phyloP scores from a whole-genome alignment of 2,888 invertebrate species.

The Dichetophora obliterata region DNA sequence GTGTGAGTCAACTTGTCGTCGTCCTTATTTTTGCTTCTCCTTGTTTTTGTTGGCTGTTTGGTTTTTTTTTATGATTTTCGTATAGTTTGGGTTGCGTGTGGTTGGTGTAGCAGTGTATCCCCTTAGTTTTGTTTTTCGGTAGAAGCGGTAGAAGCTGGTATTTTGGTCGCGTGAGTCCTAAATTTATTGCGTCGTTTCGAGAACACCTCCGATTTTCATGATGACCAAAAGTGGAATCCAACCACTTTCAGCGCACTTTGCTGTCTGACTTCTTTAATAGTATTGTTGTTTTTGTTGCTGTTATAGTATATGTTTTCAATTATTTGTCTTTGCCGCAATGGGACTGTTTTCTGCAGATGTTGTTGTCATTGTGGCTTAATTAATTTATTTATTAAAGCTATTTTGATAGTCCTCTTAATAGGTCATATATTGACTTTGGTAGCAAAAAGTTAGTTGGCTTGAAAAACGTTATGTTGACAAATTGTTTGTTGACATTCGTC shows the following conservation, averaged over 20 bases:
- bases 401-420: neutral
- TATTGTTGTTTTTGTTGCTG: conserved; percentile 12
- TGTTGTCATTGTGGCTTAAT: neutral
- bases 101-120: neutral
- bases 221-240: neutral
- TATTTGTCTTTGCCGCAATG: neutral
- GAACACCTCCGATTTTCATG: conserved; percentile 16
- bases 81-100: conserved; percentile 7
- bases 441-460: neutral
- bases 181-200: neutral
- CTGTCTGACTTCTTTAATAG: neutral
- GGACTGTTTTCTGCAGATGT: neutral
- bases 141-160: neutral
- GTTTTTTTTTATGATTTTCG: neutral
- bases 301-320: neutral
- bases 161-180: neutral
- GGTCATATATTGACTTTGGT: neutral
- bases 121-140: conserved; percentile 2
- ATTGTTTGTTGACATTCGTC: neutral
- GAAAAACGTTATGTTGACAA: neutral
- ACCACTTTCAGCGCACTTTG: neutral
- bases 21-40: neutral
- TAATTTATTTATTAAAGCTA: conserved; percentile 8
- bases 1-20: conserved; percentile 38
- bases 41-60: conserved; percentile 3